Percentiles rank a stretch among this genome's conserved stretches.
Conservation (phyloP, 2,888 invertebrate species). For the Dolomedes plantarius region DNA sequence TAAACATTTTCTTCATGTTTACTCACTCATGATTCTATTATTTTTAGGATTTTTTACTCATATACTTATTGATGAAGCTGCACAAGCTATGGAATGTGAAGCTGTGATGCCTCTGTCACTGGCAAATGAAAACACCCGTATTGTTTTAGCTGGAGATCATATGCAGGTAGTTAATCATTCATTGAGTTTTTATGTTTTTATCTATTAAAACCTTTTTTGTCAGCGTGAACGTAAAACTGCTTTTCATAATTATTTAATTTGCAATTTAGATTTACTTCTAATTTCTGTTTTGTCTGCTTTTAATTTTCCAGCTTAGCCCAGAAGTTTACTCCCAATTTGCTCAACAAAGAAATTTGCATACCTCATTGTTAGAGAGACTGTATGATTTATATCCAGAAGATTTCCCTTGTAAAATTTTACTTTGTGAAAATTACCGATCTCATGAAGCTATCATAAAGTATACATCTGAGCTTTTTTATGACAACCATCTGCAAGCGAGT, state of each 20-base stretch:
- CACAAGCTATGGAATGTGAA: constrained; percentile 91
- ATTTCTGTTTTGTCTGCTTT: no score
- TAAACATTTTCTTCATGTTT: no score
- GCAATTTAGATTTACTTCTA: no score
- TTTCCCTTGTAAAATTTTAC: constrained; percentile 86
- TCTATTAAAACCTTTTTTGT: background rate
- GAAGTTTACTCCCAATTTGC: constrained; percentile 84
- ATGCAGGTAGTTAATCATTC: constrained; percentile 82
- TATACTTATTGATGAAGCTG: constrained; percentile 90
- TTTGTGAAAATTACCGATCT: constrained; percentile 89
- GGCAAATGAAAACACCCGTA: constrained; percentile 84
- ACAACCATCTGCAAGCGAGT: constrained; percentile 85
- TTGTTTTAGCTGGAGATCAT: constrained; percentile 90
- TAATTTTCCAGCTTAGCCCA: constrained; percentile 82
- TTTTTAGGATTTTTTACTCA: constrained; percentile 85
- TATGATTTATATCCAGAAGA: constrained; percentile 85
- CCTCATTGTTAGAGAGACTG: constrained; percentile 86
- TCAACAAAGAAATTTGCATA: constrained; percentile 77
- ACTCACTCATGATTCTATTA: no score
- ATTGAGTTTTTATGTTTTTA: no score
- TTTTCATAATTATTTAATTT: background rate
- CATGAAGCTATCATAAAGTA: constrained; percentile 88
- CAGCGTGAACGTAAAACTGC: background rate
- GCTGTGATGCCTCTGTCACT: constrained; percentile 87
- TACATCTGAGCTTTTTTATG: constrained; percentile 88